These are phyloP conservation scores for Lasioglossum zephyrum DNA, from an alignment of 2,888 invertebrate genomes.

Conservation along the genomic window DNA sequence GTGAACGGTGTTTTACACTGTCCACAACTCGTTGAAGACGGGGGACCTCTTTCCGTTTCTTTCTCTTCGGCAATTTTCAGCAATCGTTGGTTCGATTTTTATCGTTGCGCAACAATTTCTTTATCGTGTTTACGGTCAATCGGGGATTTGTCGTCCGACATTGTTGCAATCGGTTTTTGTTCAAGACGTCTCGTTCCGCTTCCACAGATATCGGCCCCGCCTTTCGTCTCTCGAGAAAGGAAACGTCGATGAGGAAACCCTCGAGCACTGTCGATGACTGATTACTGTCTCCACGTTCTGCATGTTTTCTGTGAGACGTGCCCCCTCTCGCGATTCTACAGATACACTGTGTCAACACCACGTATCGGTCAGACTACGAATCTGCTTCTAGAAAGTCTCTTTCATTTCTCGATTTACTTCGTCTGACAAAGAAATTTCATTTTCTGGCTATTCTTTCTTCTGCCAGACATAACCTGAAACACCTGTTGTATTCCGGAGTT, in stretches of 20 bases:
- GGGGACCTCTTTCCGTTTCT: background rate
- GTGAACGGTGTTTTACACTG: slow-evolving; percentile 29
- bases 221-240: background rate
- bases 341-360: background rate
- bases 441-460: too few species aligned
- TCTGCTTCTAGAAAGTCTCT: background rate
- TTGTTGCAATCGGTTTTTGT: slow-evolving; percentile 8
- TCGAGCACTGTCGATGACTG: background rate
- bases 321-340: background rate
- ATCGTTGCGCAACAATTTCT: slow-evolving; percentile 36
- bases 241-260: slow-evolving; percentile 7
- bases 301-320: background rate
- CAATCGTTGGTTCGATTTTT: background rate
- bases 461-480: background rate
- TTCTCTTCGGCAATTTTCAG: background rate
- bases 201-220: background rate
- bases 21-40: slow-evolving; percentile 1
- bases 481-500: too few species aligned
- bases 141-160: slow-evolving; percentile 8
- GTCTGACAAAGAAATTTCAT: too few species aligned
- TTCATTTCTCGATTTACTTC: background rate
- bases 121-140: background rate
- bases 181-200: background rate
- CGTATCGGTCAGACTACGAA: background rate
- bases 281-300: slow-evolving; percentile 3